Evolutionary conservation across 2,888 invertebrate species (phyloP).

Genomic region (Acronicta aceris): DNA sequence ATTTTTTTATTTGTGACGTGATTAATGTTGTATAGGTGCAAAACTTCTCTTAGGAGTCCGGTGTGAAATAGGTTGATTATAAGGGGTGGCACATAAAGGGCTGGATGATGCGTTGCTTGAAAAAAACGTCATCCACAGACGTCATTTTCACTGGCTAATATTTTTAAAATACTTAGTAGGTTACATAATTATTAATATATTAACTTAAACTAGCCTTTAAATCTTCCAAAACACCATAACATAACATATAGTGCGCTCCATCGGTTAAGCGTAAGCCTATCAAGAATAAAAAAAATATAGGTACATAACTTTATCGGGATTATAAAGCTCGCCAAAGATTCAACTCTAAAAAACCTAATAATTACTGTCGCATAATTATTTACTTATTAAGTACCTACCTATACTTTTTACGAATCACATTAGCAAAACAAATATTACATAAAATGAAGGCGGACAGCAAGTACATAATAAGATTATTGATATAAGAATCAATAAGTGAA

Average conservation of each 20-base stretch:
- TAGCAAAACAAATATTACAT: neutral
- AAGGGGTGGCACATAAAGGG: neutral
- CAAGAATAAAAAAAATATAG: no score
- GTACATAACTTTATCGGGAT: no score
- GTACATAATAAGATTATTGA: constrained; percentile 40
- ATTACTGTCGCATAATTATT: neutral
- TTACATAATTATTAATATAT: no score
- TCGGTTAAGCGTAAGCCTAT: no score
- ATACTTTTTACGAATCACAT: no score
- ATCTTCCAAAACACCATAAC: no score
- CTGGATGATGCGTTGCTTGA: neutral
- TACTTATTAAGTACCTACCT: no score
- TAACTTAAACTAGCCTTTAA: no score
- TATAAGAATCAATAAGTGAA: constrained; percentile 26
- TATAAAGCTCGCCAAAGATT: no score
- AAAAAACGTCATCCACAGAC: neutral
- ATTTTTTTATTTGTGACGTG: constrained; percentile 17
- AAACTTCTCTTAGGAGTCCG: neutral
- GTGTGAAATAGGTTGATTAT: neutral
- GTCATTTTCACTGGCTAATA: no score
- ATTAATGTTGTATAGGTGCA: constrained; percentile 1
- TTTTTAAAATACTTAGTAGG: no score
- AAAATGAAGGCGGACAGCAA: neutral
- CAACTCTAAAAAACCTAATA: neutral
- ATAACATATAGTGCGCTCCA: no score